phyloP scores from a whole-genome alignment of 2,797 vertebrate genomes.

The Numenius phaeopus region DNA sequence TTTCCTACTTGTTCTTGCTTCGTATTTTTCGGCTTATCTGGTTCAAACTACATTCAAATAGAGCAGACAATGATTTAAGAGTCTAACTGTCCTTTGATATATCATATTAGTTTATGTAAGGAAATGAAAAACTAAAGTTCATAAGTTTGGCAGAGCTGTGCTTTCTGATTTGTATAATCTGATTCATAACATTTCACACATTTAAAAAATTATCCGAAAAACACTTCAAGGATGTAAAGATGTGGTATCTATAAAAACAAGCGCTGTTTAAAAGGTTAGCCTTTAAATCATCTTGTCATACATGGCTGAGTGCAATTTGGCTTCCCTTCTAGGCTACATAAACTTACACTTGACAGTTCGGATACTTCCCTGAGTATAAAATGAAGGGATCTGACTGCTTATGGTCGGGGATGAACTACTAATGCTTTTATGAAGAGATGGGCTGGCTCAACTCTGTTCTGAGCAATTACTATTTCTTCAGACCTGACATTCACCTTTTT shows the following conservation, averaged over 20 bases:
- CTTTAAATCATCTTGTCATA: conserved; percentile 31
- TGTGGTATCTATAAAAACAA: conserved; percentile 10
- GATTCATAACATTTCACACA: conserved; percentile 23
- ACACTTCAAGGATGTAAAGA: background rate
- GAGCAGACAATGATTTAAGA: conserved; percentile 1
- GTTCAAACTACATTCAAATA: conserved; percentile 7
- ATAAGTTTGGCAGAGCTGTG: background rate
- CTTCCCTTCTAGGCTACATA: background rate
- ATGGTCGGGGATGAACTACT: background rate
- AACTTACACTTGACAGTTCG: background rate
- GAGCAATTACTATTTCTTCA: background rate
- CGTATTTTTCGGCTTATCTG: background rate
- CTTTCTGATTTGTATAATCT: conserved; percentile 40
- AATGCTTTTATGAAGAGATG: background rate
- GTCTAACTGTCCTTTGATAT: background rate
- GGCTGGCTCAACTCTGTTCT: background rate
- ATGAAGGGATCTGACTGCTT: conserved; percentile 6
- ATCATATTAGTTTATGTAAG: conserved; percentile 36
- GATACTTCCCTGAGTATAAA: background rate
- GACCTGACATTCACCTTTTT: background rate
- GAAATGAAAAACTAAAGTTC: conserved; percentile 40
- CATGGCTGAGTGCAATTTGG: background rate
- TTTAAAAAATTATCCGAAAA: background rate
- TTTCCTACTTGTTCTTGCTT: background rate
- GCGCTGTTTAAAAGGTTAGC: conserved; percentile 47